Percentiles rank a stretch among this genome's conserved stretches.
These are phyloP conservation scores for Nothobranchius kuhntae DNA, from an alignment of 2,113 vertebrate genomes.

Conservation along the genomic window DNA sequence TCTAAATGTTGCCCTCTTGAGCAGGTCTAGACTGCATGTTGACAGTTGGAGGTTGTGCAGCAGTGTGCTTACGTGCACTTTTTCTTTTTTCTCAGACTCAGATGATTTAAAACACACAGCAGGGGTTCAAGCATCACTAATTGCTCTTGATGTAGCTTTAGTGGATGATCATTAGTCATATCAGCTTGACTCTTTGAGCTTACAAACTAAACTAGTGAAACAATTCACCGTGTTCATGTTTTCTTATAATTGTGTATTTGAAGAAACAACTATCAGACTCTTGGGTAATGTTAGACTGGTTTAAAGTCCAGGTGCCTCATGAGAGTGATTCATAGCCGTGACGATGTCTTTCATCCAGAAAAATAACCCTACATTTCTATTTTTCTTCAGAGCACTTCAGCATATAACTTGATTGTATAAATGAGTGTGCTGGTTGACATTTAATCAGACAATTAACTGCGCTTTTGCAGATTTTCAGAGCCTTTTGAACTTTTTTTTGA, in stretches of 20 bases:
- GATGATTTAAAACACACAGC: background rate
- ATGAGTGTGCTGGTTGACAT: background rate
- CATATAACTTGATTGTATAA: background rate
- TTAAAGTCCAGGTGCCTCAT: slow-evolving; percentile 20
- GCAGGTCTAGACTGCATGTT: background rate
- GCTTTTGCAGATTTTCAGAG: background rate
- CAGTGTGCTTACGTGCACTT: background rate
- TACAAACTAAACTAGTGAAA: slow-evolving; percentile 11
- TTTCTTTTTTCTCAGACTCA: background rate
- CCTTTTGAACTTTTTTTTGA: slow-evolving; percentile 1
- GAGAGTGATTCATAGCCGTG: slow-evolving; percentile 1
- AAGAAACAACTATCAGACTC: slow-evolving; percentile 23
- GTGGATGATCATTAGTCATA: slow-evolving; percentile 10
- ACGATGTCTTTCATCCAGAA: background rate
- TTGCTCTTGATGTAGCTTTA: background rate
- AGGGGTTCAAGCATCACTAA: background rate
- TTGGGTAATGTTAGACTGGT: slow-evolving; percentile 34
- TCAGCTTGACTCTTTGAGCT: slow-evolving; percentile 7
- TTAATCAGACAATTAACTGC: slow-evolving; percentile 1
- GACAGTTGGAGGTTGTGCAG: background rate
- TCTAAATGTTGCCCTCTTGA: background rate
- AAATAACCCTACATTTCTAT: background rate
- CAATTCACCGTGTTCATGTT: slow-evolving; percentile 1
- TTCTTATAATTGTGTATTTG: slow-evolving; percentile 35
- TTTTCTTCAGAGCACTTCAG: background rate